Evolutionary conservation across 2,113 vertebrate genomes (phyloP), one percentile per base, ranked within the genome.

Genomic region (Malurus melanocephalus): DNA sequence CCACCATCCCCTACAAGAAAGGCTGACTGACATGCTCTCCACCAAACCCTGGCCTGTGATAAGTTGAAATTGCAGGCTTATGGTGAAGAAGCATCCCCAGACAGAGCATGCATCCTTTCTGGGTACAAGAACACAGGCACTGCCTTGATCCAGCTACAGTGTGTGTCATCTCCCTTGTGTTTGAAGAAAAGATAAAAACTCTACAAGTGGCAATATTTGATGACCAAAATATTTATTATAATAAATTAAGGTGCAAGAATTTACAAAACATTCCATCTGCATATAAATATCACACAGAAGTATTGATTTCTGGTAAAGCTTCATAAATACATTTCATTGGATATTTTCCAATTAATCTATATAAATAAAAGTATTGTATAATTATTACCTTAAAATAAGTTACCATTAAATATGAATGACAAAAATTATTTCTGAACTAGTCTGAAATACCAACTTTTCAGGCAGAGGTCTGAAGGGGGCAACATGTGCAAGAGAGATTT

Each of bases 381-480:
- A 73, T 95, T 89, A 94, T 90, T 86, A 92, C 45, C 9, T 92
- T 95, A 96, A 96, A 97, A 97, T 97, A 97, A 95, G 76, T 94
- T 97, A 95, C 67, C 7, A 87, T 96, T 96, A 97, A 97, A 97
- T 97, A 97, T 12, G 26, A 87, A 85, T 60, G 8, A 92, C 35
- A 92, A 91, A 65, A 90, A 61, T 9, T 27, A 30, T 45, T 74
- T 81, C 35, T 68, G 38, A 87, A 73, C 48, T 30, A 62, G 17
- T 46, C 77, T 84, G 61, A 92, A 89, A 75, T 28, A 68, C 3
- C 51, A 80, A 2, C 66, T 85, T 81, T 89, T 75, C 76, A 81
- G 35, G 55, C 28, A 73, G 71, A 86, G 22, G 80, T 93, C 82
- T 90, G 93, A 93, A 94, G 73, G 42, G 75, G 79, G 56, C 78